Percentiles rank a stretch among this genome's conserved stretches.
These are phyloP conservation scores for Sphaerolaimus hirsutus DNA, from an alignment of 2,888 invertebrate species.

Conservation along the genomic window DNA sequence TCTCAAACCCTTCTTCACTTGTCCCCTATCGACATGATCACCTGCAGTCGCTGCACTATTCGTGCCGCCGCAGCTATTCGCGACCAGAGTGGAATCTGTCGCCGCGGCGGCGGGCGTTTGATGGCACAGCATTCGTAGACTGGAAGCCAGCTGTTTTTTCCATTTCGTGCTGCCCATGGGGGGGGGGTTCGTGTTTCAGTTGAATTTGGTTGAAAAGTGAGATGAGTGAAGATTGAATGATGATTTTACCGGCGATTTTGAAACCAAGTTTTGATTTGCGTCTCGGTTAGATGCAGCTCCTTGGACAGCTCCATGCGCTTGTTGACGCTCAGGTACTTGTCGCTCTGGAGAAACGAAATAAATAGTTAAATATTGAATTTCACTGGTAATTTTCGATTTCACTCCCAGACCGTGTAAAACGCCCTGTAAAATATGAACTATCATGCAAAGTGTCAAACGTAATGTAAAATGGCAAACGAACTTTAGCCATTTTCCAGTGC, in stretches of 20 bases:
- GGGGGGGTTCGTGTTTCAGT: not conserved
- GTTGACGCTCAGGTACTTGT: slow-evolving; percentile 82
- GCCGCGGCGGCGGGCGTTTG: slow-evolving; percentile 34
- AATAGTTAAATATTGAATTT: not conserved
- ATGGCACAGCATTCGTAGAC: slow-evolving; percentile 62
- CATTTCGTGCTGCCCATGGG: slow-evolving; percentile 50
- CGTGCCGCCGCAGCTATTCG: too few relatives aligned
- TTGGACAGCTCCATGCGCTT: slow-evolving; percentile 79
- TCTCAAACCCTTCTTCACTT: too few relatives aligned
- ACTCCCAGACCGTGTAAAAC: too few relatives aligned
- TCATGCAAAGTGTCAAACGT: too few relatives aligned
- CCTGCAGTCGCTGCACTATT: too few relatives aligned
- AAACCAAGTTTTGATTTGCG: slow-evolving; percentile 90
- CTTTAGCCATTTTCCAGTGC: too few relatives aligned
- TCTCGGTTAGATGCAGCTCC: slow-evolving; percentile 61
- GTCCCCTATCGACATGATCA: too few relatives aligned
- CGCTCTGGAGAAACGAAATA: slow-evolving; percentile 35
- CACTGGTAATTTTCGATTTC: too few relatives aligned
- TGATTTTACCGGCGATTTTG: slow-evolving; percentile 45
- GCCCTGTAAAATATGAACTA: too few relatives aligned
- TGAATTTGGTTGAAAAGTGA: not conserved
- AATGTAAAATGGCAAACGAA: too few relatives aligned
- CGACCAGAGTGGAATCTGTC: too few relatives aligned
- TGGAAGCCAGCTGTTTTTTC: slow-evolving; percentile 79
- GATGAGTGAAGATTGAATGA: not conserved